Evolutionary conservation across 2,797 vertebrate species (phyloP).

Genomic region (Lophius americanus): DNA sequence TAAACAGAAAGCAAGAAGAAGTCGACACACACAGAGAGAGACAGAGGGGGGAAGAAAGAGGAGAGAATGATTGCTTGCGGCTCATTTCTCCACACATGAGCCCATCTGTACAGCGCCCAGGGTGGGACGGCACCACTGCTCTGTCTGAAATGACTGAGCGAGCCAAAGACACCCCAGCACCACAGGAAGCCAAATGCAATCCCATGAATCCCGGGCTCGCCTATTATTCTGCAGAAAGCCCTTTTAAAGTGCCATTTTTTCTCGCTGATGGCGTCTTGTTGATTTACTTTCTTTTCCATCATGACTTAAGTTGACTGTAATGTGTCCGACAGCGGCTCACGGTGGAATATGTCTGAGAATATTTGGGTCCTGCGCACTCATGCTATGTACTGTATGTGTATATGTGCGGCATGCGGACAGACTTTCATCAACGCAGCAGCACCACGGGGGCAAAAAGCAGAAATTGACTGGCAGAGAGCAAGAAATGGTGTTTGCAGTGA

Average conservation of each 20-base stretch:
- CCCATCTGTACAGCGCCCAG: conserved; percentile 85
- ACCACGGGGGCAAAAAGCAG: conserved; percentile 67
- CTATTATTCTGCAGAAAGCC: conserved; percentile 79
- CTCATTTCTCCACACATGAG: conserved; percentile 86
- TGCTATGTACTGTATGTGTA: conserved; percentile 15
- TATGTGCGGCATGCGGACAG: not conserved
- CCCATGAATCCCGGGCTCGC: conserved; percentile 77
- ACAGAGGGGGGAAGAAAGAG: conserved; percentile 22
- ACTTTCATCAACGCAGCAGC: conserved; percentile 61
- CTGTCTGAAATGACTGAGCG: conserved; percentile 82
- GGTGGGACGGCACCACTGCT: conserved; percentile 83
- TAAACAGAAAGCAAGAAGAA: conserved; percentile 70
- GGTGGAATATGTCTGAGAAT: conserved; percentile 53
- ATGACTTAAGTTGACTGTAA: conserved; percentile 78
- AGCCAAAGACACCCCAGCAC: conserved; percentile 78
- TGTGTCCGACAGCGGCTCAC: conserved; percentile 62
- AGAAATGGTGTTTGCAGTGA: conserved; percentile 81
- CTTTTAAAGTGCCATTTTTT: conserved; percentile 64
- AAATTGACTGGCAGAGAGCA: conserved; percentile 79
- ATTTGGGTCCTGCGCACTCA: conserved; percentile 33
- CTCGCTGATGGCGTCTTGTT: conserved; percentile 65
- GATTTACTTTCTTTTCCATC: conserved; percentile 80
- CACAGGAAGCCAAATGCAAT: conserved; percentile 85
- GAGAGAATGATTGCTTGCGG: conserved; percentile 80
- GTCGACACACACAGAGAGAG: conserved; percentile 46